phyloP scores from a whole-genome alignment of 1,140 invertebrate genomes.

The Bombus confusus region DNA sequence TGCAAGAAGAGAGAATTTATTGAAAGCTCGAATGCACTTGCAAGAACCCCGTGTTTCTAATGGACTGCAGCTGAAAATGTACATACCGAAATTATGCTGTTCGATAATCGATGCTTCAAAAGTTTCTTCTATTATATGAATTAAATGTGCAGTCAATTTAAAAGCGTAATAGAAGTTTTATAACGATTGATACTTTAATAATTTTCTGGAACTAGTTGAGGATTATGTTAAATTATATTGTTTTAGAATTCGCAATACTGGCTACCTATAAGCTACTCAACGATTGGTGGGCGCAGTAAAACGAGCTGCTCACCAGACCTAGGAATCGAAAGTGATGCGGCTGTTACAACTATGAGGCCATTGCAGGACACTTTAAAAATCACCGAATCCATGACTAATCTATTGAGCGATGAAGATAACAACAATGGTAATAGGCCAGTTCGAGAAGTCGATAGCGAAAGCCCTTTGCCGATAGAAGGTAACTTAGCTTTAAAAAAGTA shows the following conservation, averaged over 20 bases:
- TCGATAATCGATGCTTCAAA: too few species aligned
- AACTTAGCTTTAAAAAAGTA: neutral
- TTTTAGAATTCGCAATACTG: constrained; percentile 75
- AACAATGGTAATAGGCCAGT: constrained; percentile 65
- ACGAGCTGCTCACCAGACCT: constrained; percentile 87
- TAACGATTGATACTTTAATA: too few species aligned
- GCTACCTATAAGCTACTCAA: constrained; percentile 72
- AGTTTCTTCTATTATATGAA: too few species aligned
- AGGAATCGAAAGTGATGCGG: constrained; percentile 87
- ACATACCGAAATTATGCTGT: too few species aligned
- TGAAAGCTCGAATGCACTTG: too few species aligned
- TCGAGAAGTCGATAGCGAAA: constrained; percentile 73
- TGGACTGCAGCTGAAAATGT: too few species aligned
- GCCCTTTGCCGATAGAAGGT: constrained; percentile 79
- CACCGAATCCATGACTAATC: constrained; percentile 83
- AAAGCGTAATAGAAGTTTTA: too few species aligned
- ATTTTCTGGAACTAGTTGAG: too few species aligned
- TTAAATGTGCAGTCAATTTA: too few species aligned
- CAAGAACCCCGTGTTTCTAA: too few species aligned
- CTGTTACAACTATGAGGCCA: constrained; percentile 79
- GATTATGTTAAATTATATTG: neutral
- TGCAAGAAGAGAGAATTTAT: too few species aligned
- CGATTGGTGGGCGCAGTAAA: constrained; percentile 73
- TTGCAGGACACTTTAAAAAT: constrained; percentile 82
- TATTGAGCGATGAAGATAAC: constrained; percentile 81